Evolutionary conservation across 1,140 invertebrate genomes (phyloP), one percentile per base, ranked within the genome.

Genomic region (Zaprionus taronus): DNA sequence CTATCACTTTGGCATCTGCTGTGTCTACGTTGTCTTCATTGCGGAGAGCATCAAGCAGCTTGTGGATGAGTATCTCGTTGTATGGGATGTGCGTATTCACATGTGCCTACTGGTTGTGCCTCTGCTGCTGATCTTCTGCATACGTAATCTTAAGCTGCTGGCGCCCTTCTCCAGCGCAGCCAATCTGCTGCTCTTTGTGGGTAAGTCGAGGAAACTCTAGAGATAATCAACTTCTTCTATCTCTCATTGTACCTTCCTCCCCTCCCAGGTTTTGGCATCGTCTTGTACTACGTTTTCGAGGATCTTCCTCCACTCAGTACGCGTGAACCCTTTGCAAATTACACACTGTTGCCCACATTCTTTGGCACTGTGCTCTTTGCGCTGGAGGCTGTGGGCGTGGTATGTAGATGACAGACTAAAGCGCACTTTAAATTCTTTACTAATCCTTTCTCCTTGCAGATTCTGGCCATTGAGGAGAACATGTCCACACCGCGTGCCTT

Each of bases 331-430:
- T 94, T 95, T 77, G 95, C 95, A 2, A 91, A 94, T 1, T 65
- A 94, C 0, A 91, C 93, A 41, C 94, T 94, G 56, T 95, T 96
- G 86, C 95, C 96, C 0, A 93, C 97, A 0, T 98, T 96, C 80
- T 97, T 98, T 92, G 97, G 97, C 1, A 98, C 97, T 0, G 96
- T 96, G 0, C 93, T 99, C 5, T 99, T 98, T 93, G 97, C 98
- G 0, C 94, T 98, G 56, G 97, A 98, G 92, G 97, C 97, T 15
- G 97, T 98, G 36, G 97, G 96, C 31, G 96, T 97, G 92, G 96
- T 97, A 91, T n/a, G n/a, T n/a, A 94, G 95, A 95, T 51, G 9
- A 1, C 11, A 51, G 38, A 66, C 14, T 0, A 41, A 0, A 11
- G 1, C 20, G 4, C 26, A 44, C 41, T 22, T 22, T 22, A 3